These are phyloP conservation scores for Betta splendens DNA, from an alignment of 2,797 vertebrate genomes.

Conservation along the genomic window DNA sequence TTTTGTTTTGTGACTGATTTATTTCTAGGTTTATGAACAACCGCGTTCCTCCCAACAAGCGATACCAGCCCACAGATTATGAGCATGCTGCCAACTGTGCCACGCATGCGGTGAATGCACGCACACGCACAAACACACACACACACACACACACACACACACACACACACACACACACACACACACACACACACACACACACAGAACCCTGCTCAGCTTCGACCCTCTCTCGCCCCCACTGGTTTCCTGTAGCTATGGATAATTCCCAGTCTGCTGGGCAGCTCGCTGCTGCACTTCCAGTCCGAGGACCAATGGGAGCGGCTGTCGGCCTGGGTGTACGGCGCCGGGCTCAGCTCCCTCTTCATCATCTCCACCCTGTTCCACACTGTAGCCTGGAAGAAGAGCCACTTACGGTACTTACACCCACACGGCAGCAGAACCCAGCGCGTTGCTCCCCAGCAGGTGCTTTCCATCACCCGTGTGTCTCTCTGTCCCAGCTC, in stretches of 20 bases:
- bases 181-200: no score
- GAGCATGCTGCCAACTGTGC: slow-evolving; percentile 96
- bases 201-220: no score
- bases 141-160: no score
- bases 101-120: slow-evolving; percentile 91
- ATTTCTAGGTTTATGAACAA: slow-evolving; percentile 93
- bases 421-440: slow-evolving; percentile 21
- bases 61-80: slow-evolving; percentile 95
- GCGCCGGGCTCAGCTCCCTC: slow-evolving; percentile 91
- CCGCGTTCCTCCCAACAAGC: slow-evolving; percentile 89
- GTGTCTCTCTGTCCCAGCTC: slow-evolving; percentile 80
- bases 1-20: slow-evolving; percentile 7
- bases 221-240: no score
- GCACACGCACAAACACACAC: slow-evolving; percentile 30
- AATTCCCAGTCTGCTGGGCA: slow-evolving; percentile 92
- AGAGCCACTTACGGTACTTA: slow-evolving; percentile 90
- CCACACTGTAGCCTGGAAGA: slow-evolving; percentile 96
- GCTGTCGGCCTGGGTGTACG: slow-evolving; percentile 85
- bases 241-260: slow-evolving; percentile 95
- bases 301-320: slow-evolving; percentile 91
- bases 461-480: not conserved
- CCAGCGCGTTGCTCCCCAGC: no score
- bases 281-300: slow-evolving; percentile 90
- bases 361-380: slow-evolving; percentile 95
- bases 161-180: no score